Base-by-base conservation (phyloP, 2,888 invertebrate genomes). In the Leucania comma region DNA sequence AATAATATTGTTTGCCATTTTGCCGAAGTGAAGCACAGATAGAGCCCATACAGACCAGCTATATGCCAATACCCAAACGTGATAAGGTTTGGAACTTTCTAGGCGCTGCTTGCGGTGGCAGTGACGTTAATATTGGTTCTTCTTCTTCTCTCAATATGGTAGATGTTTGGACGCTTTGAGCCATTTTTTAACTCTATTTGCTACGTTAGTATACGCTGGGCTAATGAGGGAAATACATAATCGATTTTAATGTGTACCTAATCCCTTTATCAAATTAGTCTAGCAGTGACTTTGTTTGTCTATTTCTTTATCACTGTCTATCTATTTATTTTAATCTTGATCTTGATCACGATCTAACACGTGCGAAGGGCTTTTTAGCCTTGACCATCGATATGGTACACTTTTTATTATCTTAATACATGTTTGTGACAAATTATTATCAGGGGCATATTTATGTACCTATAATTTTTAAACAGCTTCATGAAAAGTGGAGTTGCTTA, bases 1-100 rank as follows among this genome's bases (percentile, higher is more conserved):
- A 89, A 86, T 42, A 83, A 3, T 42, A 89, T 70, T 8, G 91
- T 89, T 17, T 72, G 63, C 86, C 86, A 88, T 84, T 90, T 90
- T 0, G 88, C 90, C 2, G 87, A 83, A 6, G 89, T 89, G 26
- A 90, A 86, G 68, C 86, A 86, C 35, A 90, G 66, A 58, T 89
- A 91, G 0, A 90, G 17, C 2, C 90, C 92, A 32, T 91, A 91
- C 0, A 89, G 10, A 0, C 76, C 89, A 12, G 89, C 88, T 14
- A 90, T n/a, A 62, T 91, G 89, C 85, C 87, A 82, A 60, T 90
- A 91, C 0, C 77, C 63, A 63, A 90, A 90, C 0, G 83, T 85
- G 1, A 90, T 1, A 10, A 92, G 20, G 71, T 90, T 91, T 1
- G 9, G 22, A 80, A 88, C 54, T 87, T 83, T 32, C 88, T 82